Evolutionary conservation across 2,113 vertebrate genomes (phyloP), one percentile per base, ranked within the genome.

Genomic region (Cyprinodon tularosa): DNA sequence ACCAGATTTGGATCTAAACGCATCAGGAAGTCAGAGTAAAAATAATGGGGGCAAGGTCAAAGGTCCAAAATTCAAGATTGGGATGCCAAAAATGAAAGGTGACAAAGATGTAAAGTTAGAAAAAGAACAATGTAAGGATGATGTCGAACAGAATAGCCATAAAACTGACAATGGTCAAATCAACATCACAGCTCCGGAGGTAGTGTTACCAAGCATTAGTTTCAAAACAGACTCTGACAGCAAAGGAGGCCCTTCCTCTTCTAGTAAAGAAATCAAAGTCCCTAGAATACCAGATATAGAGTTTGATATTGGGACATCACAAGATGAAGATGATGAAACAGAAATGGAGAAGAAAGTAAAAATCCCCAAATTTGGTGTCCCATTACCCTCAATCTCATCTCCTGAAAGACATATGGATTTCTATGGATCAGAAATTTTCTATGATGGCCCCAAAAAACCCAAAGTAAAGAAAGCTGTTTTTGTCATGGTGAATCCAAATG

Each of bases 311-410:
- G 87, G 88, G 13, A 66, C 89, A 74, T 76, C 85, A n/a, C 90
- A 88, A 12, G 80, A 78, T 47, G 88, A 88, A 53, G 76, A 89
- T 75, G 45, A 88, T 29, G 62, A 89, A 13, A 65, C 69, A 0
- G 88, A 89, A 42, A 86, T 77, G 40, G 88, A 53, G 4, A 80
- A 90, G 17, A 94, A 94, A 86, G 87, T 95, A 40, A 95, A 95
- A 90, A 85, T 96, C 66, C 95, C 95, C 0, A 95, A 94, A 53
- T 95, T 96, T 65, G 93, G 94, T 5, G 74, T 96, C 4, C 89
- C 86, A 20, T 83, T 95, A 69, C 93, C 95, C 2, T 92, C 90
- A 39, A 90, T 94, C 61, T 85, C 86, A 1, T 87, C 85, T 2
- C 86, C 92, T 3, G 77, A 68, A 6, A 75, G 60, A 71, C 62